phyloP scores from a whole-genome alignment of 2,113 vertebrate species.

The Micromys minutus region DNA sequence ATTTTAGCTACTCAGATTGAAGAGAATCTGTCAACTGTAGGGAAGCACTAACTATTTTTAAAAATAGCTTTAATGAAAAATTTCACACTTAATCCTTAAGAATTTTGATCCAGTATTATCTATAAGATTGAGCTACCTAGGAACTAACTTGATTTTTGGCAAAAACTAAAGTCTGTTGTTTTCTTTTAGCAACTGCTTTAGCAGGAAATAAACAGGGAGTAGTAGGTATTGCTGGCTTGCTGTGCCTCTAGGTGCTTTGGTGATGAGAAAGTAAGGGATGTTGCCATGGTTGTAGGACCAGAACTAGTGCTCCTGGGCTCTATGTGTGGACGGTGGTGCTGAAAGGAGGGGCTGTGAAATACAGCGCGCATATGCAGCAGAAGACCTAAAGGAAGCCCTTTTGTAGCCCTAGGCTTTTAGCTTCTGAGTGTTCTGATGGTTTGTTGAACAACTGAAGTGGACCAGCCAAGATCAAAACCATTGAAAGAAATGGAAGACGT shows the following conservation, averaged over 20 bases:
- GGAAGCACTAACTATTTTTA: slow-evolving; percentile 13
- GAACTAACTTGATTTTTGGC: slow-evolving; percentile 51
- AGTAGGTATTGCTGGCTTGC: slow-evolving; percentile 40
- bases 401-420: slow-evolving; percentile 27
- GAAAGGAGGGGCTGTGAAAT: slow-evolving; percentile 21
- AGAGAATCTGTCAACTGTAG: slow-evolving; percentile 16
- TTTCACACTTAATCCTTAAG: slow-evolving; percentile 37
- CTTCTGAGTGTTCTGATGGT: slow-evolving; percentile 34
- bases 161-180: not conserved
- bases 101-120: slow-evolving; percentile 22
- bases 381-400: slow-evolving; percentile 23
- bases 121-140: slow-evolving; percentile 52
- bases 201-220: not conserved
- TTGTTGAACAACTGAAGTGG: not conserved
- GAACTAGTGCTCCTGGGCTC: slow-evolving; percentile 42
- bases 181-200: slow-evolving; percentile 60
- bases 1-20: not conserved
- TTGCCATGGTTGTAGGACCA: slow-evolving; percentile 25
- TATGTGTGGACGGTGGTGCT: slow-evolving; percentile 11
- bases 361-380: not conserved
- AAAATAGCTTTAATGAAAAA: slow-evolving; percentile 50
- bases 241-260: slow-evolving; percentile 23
- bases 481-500: not conserved
- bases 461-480: slow-evolving; percentile 34
- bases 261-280: slow-evolving; percentile 28